These are phyloP conservation scores for Trachelus iudaicus DNA, from an alignment of 2,888 invertebrate genomes.

Conservation along the genomic window DNA sequence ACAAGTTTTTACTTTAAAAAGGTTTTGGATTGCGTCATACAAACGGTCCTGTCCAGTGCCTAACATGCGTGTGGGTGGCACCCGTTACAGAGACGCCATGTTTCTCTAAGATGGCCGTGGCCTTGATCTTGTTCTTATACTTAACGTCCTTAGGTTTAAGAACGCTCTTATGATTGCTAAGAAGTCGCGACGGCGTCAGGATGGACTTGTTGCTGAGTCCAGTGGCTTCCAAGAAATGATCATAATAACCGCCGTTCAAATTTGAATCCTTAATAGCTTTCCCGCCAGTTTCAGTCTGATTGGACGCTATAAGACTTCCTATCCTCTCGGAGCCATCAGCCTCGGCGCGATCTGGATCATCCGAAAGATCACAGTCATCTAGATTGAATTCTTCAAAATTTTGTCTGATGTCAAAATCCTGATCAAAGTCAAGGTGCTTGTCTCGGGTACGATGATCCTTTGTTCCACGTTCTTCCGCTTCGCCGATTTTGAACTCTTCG, in stretches of 20 bases:
- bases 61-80: slow-evolving; percentile 51
- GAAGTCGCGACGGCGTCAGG: slow-evolving; percentile 72
- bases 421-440: slow-evolving; percentile 40
- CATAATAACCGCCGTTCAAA: slow-evolving; percentile 69
- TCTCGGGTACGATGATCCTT: slow-evolving; percentile 20
- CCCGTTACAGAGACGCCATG: slow-evolving; percentile 60
- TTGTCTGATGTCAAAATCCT: slow-evolving; percentile 76
- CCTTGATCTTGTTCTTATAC: slow-evolving; percentile 76
- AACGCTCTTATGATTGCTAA: slow-evolving; percentile 81
- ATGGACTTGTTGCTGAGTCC: slow-evolving; percentile 85
- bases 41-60: slow-evolving; percentile 68
- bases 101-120: slow-evolving; percentile 68
- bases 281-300: slow-evolving; percentile 31
- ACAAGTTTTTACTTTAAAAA: slow-evolving; percentile 15
- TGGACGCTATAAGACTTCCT: slow-evolving; percentile 22
- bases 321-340: slow-evolving; percentile 60
- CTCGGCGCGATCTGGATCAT: slow-evolving; percentile 57
- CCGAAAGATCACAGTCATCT: slow-evolving; percentile 75
- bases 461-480: slow-evolving; percentile 35
- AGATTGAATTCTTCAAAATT: slow-evolving; percentile 85
- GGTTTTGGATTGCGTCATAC: slow-evolving; percentile 50
- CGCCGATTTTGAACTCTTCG: slow-evolving; percentile 61
- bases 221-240: slow-evolving; percentile 82
- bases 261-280: slow-evolving; percentile 58
- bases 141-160: slow-evolving; percentile 83